Conservation (phyloP, 2,888 invertebrate species). For the Diaprepes abbreviatus region DNA sequence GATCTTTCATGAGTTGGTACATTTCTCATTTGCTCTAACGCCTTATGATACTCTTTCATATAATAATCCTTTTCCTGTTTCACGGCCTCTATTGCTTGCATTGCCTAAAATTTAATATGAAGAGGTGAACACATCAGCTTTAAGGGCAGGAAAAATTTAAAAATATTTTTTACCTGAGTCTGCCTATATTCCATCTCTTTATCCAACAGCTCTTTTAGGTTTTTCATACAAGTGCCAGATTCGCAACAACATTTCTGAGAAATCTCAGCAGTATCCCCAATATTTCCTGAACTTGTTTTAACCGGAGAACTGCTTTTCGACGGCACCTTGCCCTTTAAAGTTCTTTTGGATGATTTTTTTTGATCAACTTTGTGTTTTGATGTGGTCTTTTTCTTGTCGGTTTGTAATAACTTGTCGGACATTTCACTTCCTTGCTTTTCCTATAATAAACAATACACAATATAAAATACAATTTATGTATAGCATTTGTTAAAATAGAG, state of each 20-base stretch:
- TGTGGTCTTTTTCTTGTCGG: background rate
- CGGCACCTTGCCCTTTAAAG: slow-evolving; percentile 19
- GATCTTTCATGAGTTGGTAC: slow-evolving; percentile 56
- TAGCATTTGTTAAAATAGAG: background rate
- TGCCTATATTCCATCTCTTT: slow-evolving; percentile 59
- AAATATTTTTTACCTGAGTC: slow-evolving; percentile 50
- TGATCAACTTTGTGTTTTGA: slow-evolving; percentile 11
- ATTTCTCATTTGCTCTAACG: slow-evolving; percentile 65
- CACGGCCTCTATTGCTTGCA: slow-evolving; percentile 55
- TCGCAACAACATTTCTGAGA: slow-evolving; percentile 56
- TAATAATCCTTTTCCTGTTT: slow-evolving; percentile 69
- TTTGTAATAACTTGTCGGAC: slow-evolving; percentile 13
- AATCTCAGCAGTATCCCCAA: background rate
- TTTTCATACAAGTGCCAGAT: slow-evolving; percentile 55
- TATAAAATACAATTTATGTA: background rate
- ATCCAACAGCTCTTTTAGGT: slow-evolving; percentile 58
- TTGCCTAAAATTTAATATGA: slow-evolving; percentile 47
- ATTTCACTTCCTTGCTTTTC: background rate
- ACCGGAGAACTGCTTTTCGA: slow-evolving; percentile 21
- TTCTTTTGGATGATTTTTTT: slow-evolving; percentile 24
- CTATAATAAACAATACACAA: background rate
- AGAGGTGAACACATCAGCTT: background rate
- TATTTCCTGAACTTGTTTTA: background rate
- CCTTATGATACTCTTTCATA: slow-evolving; percentile 68
- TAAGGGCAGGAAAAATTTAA: no score